Conservation (phyloP, 2,797 vertebrate species). For the Heliangelus exortis region DNA sequence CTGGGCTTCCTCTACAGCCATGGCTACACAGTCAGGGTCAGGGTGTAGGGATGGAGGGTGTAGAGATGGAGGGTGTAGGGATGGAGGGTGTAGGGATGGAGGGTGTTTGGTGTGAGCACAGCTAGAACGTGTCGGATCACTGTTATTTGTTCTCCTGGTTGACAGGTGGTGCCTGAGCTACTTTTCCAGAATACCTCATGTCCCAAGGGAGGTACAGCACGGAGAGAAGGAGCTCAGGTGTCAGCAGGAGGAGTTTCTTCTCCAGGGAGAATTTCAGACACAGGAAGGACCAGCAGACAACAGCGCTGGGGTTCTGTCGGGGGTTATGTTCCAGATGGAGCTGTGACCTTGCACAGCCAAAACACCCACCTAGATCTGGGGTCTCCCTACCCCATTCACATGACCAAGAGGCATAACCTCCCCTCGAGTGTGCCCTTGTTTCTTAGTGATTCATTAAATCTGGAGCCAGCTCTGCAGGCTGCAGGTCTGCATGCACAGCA, state of each 20-base stretch:
- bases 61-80: too few relatives aligned
- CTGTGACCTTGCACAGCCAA: not conserved
- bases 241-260: not conserved
- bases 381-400: not conserved
- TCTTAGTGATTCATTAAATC: not conserved
- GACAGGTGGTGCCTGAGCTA: not conserved
- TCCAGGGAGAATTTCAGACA: fast-evolving
- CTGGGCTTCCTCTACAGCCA: not conserved
- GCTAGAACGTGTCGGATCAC: fast-evolving
- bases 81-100: too few relatives aligned
- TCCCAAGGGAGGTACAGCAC: not conserved
- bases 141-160: not conserved
- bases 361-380: fast-evolving
- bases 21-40: fast-evolving
- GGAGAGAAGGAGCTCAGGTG: not conserved
- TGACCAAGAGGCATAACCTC: not conserved
- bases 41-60: fast-evolving
- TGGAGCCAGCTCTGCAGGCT: not conserved
- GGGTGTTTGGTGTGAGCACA: not conserved
- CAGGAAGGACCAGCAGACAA: not conserved
- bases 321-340: too few relatives aligned
- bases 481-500: not conserved
- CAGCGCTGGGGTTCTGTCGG: not conserved
- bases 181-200: not conserved
- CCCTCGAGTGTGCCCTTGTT: fast-evolving